A percentile compares a stretch with the other conserved stretches of the same genome.
These are phyloP conservation scores for Eustalomyia histrio DNA, from an alignment of 2,888 invertebrate species.

Conservation along the genomic window DNA sequence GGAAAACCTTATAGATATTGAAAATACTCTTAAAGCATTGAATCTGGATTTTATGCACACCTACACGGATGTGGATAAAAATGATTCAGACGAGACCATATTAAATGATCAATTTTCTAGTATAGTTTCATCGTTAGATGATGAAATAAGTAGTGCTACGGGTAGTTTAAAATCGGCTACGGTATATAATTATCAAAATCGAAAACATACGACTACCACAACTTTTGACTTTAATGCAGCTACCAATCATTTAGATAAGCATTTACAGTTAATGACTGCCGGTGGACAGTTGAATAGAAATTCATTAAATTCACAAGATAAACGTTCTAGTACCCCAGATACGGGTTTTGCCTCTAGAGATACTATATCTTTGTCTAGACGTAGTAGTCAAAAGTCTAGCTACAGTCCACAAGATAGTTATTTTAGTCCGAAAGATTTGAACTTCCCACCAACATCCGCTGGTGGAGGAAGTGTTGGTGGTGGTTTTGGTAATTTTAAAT, in stretches of 20 bases:
- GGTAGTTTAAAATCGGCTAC: conserved; percentile 76
- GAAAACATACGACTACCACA: conserved; percentile 73
- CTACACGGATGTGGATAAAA: conserved; percentile 79
- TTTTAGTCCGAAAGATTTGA: conserved; percentile 71
- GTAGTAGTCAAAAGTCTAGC: conserved; percentile 79
- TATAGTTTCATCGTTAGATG: conserved; percentile 75
- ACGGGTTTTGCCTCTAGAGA: conserved; percentile 79
- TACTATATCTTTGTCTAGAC: conserved; percentile 78
- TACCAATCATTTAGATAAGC: conserved; percentile 78
- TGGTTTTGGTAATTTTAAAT: conserved; percentile 70
- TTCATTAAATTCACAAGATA: conserved; percentile 76
- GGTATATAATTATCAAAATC: conserved; percentile 76
- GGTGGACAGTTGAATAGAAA: conserved; percentile 45
- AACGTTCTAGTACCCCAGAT: conserved; percentile 79
- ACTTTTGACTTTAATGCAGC: conserved; percentile 77
- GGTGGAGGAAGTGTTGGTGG: conserved; percentile 53
- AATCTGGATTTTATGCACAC: conserved; percentile 80
- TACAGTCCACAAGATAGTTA: conserved; percentile 79
- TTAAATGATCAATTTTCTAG: conserved; percentile 76
- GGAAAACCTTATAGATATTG: conserved; percentile 79
- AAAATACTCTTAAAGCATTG: conserved; percentile 79
- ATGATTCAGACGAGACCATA: conserved; percentile 79
- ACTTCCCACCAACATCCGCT: conserved; percentile 68
- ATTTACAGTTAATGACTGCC: conserved; percentile 74
- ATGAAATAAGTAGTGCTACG: conserved; percentile 76